Conservation (phyloP, 1,140 invertebrate genomes). For the Saxidomus purpurata region DNA sequence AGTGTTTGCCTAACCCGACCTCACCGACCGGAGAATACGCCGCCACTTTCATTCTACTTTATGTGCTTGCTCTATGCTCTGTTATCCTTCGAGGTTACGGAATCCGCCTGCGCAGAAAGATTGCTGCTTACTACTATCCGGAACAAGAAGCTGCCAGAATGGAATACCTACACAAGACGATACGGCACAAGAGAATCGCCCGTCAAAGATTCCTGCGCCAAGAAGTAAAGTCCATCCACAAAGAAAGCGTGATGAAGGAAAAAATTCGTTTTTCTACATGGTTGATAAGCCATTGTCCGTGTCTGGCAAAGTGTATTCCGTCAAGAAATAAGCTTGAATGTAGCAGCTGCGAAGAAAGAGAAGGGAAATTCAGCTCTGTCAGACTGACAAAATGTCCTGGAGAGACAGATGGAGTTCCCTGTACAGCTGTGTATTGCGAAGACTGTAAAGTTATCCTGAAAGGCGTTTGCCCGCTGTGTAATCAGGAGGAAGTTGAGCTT, state of each 20-base stretch:
- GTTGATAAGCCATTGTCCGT: constrained; percentile 6
- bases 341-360: constrained; percentile 41
- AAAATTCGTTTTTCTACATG: constrained; percentile 28
- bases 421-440: constrained; percentile 34
- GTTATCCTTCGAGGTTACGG: constrained; percentile 58
- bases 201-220: constrained; percentile 50
- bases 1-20: constrained; percentile 57
- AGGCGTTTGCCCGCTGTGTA: constrained; percentile 34
- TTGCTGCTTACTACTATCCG: constrained; percentile 67
- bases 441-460: constrained; percentile 21
- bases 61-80: constrained; percentile 18
- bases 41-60: constrained; percentile 14
- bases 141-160: constrained; percentile 56
- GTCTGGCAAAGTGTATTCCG: constrained; percentile 11
- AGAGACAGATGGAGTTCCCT: background rate
- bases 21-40: background rate
- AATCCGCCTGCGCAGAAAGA: constrained; percentile 41
- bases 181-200: constrained; percentile 15
- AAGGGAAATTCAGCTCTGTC: background rate
- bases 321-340: background rate
- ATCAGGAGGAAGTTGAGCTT: constrained; percentile 18
- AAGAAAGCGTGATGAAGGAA: constrained; percentile 43
- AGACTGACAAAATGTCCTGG: constrained; percentile 15
- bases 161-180: constrained; percentile 59
- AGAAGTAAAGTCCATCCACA: constrained; percentile 48